Evolutionary conservation across 1,140 invertebrate species (phyloP), one percentile per base, ranked within the genome.

Genomic region (Episyrphus balteatus): DNA sequence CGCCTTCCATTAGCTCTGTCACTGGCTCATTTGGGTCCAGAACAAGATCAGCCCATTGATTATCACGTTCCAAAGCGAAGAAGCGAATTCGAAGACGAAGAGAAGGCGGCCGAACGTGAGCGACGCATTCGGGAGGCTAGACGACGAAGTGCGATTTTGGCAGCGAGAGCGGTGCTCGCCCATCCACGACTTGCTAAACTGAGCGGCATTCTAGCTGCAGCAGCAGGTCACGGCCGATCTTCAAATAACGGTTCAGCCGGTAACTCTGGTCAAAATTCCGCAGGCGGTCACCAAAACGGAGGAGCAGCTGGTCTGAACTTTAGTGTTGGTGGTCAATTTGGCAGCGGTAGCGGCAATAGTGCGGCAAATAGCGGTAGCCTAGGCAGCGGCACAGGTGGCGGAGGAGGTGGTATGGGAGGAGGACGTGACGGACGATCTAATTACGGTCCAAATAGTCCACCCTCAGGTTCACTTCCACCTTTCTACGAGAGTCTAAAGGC

Each of bases 41-140:
- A 81, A 68, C 81, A 90, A 70, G 86, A 89, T 40, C 85, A 88
- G 53, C 87, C 88, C 0, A 89, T 91, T 44, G 85, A 91, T 59
- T 91, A 91, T 65, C 86, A 84, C 54, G 84, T 91, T 47, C 86
- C 86, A 14, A 88, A 86, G 65, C 79, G 82, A 46, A 75, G 79
- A 50, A 77, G 81, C 17, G 78, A 82, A 51, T 67, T 70, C 12
- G 78, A 82, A 59, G 80, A 84, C 45, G 64, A 61, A 41, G 60
- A 64, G 37, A 47, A 53, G 0, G 53, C 60, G 3, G 17, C 57
- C 40, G 61, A 69, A 47, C 51, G 58, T 17, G 61, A 57, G 34
- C 55, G 56, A 32, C 56, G 57, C 30, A 49, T 61, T 17, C 55
- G 61, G 17, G 62, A 66, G 40, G 59, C 61, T 15, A 54, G 61